Evolutionary conservation across 2,888 invertebrate genomes (phyloP).

Genomic region (Hydroisotoma schaefferi): DNA sequence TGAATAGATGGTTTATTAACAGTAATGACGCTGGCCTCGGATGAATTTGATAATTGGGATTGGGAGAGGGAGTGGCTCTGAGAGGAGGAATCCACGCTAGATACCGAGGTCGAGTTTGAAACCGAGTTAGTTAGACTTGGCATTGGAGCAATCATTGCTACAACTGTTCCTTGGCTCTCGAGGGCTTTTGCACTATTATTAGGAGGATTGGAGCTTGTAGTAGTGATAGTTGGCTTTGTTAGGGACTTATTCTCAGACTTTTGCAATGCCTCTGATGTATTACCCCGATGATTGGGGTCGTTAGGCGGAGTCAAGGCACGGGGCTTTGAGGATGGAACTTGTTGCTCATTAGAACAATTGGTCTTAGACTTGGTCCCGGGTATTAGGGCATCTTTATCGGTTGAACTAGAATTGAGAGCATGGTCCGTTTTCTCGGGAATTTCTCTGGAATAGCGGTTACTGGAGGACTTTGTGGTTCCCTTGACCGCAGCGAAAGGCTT

Average conservation of each 20-base stretch:
- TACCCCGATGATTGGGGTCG: conserved; percentile 14
- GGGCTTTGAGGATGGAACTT: not conserved
- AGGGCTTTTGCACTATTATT: conserved; percentile 8
- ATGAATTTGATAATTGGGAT: conserved; percentile 59
- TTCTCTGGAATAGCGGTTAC: not conserved
- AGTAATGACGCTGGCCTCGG: conserved; percentile 70
- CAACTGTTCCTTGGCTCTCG: conserved; percentile 47
- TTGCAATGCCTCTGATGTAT: not conserved
- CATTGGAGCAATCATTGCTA: conserved; percentile 72
- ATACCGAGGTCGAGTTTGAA: conserved; percentile 36
- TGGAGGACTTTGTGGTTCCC: conserved; percentile 68
- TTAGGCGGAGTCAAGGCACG: conserved; percentile 3
- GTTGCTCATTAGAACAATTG: too few relatives aligned
- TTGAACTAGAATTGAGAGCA: not conserved
- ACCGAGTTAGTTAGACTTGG: conserved; percentile 52
- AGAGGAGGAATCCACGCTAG: conserved; percentile 38
- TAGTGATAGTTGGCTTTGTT: conserved; percentile 1
- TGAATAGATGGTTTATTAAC: conserved; percentile 49
- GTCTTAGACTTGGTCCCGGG: not conserved
- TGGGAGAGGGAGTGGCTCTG: conserved; percentile 30
- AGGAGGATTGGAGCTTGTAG: not conserved
- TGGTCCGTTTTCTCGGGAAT: not conserved
- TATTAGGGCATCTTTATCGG: not conserved
- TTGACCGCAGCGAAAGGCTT: conserved; percentile 90
- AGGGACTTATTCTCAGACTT: conserved; percentile 12